Evolutionary conservation across 1,140 invertebrate genomes (phyloP), one percentile per base, ranked within the genome.

Genomic region (Heliconius nattereri): DNA sequence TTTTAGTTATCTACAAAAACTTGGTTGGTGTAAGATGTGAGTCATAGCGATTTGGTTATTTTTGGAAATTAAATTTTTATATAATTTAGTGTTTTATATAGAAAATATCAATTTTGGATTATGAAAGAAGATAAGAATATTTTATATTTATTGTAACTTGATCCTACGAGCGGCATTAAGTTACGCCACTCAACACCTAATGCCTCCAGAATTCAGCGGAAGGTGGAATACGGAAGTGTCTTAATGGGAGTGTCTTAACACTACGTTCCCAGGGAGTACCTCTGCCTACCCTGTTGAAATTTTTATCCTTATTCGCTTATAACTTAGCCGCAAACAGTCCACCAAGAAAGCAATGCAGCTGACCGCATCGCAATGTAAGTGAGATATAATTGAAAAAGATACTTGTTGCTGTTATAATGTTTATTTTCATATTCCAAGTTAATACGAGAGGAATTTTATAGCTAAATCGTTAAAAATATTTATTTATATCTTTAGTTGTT

Each of bases 1-100:
- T 89, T 88, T 88, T 76, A 83, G 75, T 35, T 74, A 57, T 54
- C 71, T 76, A 80, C 66, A 66, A 76, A 76, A 73, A 73, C 6
- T n/a, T n/a, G 13, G 37, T 66, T 71, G 70, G 70, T 35, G 19
- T 20, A 35, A 35, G 70, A 19, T 37, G 7, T 8, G 26, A 71
- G 70, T 9, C 37, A 7, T 7, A 35, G 70, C 70, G 29, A 32
- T 71, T 52, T 52, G 2, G 0, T 16, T 52, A 52, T 52, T n/a
- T n/a, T n/a, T n/a, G n/a, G n/a, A 32, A 32, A 32, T 32, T 32
- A 32, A 32, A 32, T 32, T 32, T 32, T 32, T 0, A 32, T 7
- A 32, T 32, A 32, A 32, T 32, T 32, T 7, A 32, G 32, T 32
- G 32, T 32, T 32, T 32, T 32, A 32, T 32, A 32, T 32, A 32